Percentiles rank a stretch among this genome's conserved stretches.
These are phyloP conservation scores for Alitta virens DNA, from an alignment of 2,888 invertebrate genomes.

Conservation along the genomic window DNA sequence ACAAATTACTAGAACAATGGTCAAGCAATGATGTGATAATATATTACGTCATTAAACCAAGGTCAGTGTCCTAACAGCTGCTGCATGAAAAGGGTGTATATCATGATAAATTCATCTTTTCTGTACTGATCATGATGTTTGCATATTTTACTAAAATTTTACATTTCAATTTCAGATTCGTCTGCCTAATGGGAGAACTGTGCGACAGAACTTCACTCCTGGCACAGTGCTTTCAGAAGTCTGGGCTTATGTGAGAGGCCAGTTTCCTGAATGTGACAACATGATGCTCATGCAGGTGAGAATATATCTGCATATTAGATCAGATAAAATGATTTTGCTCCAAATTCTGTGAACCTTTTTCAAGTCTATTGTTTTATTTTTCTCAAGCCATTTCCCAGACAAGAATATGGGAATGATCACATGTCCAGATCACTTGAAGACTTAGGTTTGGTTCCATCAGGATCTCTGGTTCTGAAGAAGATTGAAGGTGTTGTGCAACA, in stretches of 20 bases:
- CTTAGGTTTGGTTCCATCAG: slow-evolving; percentile 44
- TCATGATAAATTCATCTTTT: no score
- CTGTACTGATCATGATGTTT: no score
- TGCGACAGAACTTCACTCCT: slow-evolving; percentile 35
- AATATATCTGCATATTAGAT: no score
- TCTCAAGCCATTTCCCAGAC: slow-evolving; percentile 48
- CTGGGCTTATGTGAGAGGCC: slow-evolving; percentile 32
- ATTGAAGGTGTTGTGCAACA: background rate
- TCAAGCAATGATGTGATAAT: no score
- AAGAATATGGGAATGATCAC: slow-evolving; percentile 39
- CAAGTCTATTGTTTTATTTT: no score
- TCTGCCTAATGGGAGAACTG: slow-evolving; percentile 39
- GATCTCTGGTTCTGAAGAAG: slow-evolving; percentile 48
- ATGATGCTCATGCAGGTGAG: slow-evolving; percentile 37
- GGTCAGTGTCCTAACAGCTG: no score
- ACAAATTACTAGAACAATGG: no score
- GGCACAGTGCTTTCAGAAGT: slow-evolving; percentile 34
- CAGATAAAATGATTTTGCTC: no score
- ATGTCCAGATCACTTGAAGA: slow-evolving; percentile 36
- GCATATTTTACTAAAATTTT: background rate
- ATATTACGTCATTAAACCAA: no score
- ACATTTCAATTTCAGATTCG: slow-evolving; percentile 35
- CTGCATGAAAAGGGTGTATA: no score
- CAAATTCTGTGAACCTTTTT: no score
- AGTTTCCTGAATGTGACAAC: slow-evolving; percentile 5